Conservation (phyloP, 2,888 invertebrate genomes). For the Sphaerophoria taeniata region DNA sequence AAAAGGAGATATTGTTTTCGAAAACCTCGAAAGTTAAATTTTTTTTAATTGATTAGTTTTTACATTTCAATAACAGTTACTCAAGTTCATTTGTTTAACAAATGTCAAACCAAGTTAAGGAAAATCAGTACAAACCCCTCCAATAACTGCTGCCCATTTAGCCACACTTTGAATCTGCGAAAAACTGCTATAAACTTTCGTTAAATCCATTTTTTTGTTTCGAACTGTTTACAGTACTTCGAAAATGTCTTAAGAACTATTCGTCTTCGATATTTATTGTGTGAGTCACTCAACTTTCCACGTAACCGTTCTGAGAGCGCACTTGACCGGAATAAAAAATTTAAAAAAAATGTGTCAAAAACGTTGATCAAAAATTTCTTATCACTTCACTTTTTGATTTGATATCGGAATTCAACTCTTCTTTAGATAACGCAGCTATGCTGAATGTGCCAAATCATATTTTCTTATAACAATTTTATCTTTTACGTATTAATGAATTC, state of each 20-base stretch:
- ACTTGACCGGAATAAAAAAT: not conserved
- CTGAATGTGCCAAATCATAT: conserved; percentile 50
- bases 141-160: conserved; percentile 56
- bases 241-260: conserved; percentile 1
- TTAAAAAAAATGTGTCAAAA: not conserved
- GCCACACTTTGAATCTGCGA: conserved; percentile 53
- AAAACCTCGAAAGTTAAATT: not conserved
- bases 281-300: conserved; percentile 16
- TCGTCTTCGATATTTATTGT: not conserved
- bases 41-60: conserved; percentile 5
- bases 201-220: conserved; percentile 39
- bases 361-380: conserved; percentile 2
- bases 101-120: not conserved
- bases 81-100: not conserved
- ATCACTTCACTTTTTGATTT: conserved; percentile 13
- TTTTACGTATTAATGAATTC: conserved; percentile 15
- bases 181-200: conserved; percentile 46
- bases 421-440: conserved; percentile 51
- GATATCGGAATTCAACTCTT: conserved; percentile 30
- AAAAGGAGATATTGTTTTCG: not conserved
- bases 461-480: conserved; percentile 34
- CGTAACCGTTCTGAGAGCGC: conserved; percentile 28
- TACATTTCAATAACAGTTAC: not conserved
- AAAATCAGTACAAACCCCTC: conserved; percentile 54
- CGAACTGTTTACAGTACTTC: not conserved